Base-by-base conservation (phyloP, 2,888 invertebrate species). In the Uloborus plumipes region DNA sequence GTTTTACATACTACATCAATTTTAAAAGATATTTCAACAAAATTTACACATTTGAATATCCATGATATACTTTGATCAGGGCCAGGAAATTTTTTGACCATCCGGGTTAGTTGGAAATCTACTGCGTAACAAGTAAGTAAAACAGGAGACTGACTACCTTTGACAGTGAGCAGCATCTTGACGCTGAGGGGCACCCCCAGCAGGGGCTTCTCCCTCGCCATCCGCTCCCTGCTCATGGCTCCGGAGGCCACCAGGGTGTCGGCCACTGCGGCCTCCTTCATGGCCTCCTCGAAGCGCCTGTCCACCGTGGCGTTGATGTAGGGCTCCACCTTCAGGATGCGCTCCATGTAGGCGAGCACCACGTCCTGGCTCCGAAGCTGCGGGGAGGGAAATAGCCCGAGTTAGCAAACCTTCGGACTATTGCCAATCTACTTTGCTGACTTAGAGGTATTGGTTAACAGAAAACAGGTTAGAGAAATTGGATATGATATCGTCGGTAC, bases 121-220 rank as follows among this genome's bases (percentile, higher is more conserved):
- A n/a, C n/a, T n/a, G n/a, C n/a, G n/a, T n/a, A n/a, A n/a, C n/a
- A n/a, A n/a, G n/a, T 26, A 26, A 26, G 26, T 26, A 39, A 11
- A 39, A 2, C 39, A 9, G 39, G 9, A 39, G 1, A 9, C 9
- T 39, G 39, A 20, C 47, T 90, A 88, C 95, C 95, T 92, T 93
- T 93, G 16, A 95, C 93, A 18, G 92, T 92, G 86, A 96, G 93
- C 86, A 94, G 93, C 88, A 95, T 96, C 91, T 97, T 97, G 0
- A 95, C 94, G 15, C 95, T 94, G 87, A 97, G 94, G 2, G 97
- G 97, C 13, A 97, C 94, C 3, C 97, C 97, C 47, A 97, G 91
- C 86, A 96, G 93, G 0, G 97, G 97, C 88, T 93, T 93, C 69
- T 93, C 72, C 51, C 67, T 55, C 6, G 73, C 72, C 15, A 85